Evolutionary conservation across 2,888 invertebrate species (phyloP), one percentile per base, ranked within the genome.

Genomic region (Pristionchus exspectatus): DNA sequence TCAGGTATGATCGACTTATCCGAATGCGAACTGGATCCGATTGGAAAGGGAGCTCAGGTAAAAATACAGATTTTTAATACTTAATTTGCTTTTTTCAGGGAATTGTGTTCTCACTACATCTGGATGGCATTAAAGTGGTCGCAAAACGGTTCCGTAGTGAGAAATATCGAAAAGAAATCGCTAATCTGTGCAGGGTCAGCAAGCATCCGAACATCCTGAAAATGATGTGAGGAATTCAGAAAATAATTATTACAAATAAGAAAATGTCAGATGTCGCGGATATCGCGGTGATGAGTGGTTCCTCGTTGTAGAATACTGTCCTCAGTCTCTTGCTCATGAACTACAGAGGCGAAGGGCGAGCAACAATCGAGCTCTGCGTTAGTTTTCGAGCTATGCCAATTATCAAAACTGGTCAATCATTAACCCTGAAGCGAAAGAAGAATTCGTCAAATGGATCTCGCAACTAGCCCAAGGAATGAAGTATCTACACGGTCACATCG

Each of bases 121-220:
- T 72, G 16, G 69, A 72, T 14, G 69, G 69, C 18, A 5, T 14
- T 18, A 72, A 72, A 18, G 27, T 72, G 30, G 69, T 72, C 30
- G 69, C 69, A 9, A 72, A 72, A 72, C 69, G 30, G 16, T 72
- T 72, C 30, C 66, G n/a, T 12, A n/a, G 27, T n/a, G 66, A 66
- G 66, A 66, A 66, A 66, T 27, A 66, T 66, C 66, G 66, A 66
- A n/a, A 66, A n/a, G 66, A 66, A n/a, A n/a, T 66, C n/a, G 24
- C 24, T 2, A 66, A 27, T 12, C 66, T 66, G 9, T 27, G 66
- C n/a, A 66, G 27, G 27, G 7, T 27, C 27, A 18, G 24, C 24
- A n/a, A 27, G 1, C 66, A 66, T 66, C 66, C 66, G n/a, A 66
- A 27, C n/a, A n/a, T 66, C 10, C 7, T 66, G 66, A 66, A 27